Conservation (phyloP, 2,888 invertebrate species). For the Pammene fasciana region DNA sequence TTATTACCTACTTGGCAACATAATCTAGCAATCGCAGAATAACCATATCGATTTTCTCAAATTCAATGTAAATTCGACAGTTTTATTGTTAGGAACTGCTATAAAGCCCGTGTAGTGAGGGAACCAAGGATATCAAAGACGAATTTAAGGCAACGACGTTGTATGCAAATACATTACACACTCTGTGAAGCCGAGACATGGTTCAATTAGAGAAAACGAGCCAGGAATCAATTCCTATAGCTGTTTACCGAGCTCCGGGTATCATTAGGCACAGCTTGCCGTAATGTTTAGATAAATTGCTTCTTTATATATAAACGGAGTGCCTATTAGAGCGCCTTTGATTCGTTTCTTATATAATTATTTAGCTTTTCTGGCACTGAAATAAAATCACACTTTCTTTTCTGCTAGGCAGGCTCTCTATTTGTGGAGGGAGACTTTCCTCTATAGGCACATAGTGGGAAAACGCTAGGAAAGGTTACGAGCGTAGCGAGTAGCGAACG, state of each 20-base stretch:
- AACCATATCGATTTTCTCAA: neutral
- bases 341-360: neutral
- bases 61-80: conserved; percentile 10
- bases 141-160: conserved; percentile 35
- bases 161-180: conserved; percentile 37
- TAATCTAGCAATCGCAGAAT: neutral
- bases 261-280: conserved; percentile 40
- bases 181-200: conserved; percentile 53
- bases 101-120: conserved; percentile 35
- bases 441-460: too few relatives aligned
- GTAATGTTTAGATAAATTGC: conserved; percentile 16
- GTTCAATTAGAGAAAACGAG: conserved; percentile 52
- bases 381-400: neutral
- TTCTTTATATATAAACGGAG: conserved; percentile 6
- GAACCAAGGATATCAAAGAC: conserved; percentile 36
- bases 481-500: too few relatives aligned
- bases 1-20: too few relatives aligned
- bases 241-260: conserved; percentile 44
- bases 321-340: neutral
- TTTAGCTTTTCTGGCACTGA: neutral
- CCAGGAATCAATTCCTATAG: conserved; percentile 49
- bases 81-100: conserved; percentile 31
- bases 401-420: too few relatives aligned
- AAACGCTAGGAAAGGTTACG: too few relatives aligned
- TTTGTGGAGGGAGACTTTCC: too few relatives aligned